Evolutionary conservation across 2,888 invertebrate genomes (phyloP).

Genomic region (Ecdyonurus torrentis): DNA sequence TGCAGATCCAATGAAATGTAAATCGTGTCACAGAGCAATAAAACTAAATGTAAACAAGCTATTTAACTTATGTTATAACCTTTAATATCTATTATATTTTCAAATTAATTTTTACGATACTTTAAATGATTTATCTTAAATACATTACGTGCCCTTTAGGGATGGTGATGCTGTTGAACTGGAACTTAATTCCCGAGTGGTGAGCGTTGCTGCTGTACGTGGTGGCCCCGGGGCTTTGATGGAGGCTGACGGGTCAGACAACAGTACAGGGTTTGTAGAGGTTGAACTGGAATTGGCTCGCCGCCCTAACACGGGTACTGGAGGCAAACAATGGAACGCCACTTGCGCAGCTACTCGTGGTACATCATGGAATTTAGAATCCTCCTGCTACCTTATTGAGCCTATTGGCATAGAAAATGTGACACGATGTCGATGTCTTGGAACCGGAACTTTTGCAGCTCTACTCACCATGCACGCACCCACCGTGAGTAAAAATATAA

Average conservation of each 20-base stretch:
- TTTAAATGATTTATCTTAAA: no score
- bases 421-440: slow-evolving; percentile 42
- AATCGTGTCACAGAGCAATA: no score
- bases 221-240: slow-evolving; percentile 5
- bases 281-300: slow-evolving; percentile 2
- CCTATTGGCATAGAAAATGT: slow-evolving; percentile 21
- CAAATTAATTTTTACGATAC: no score
- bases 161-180: slow-evolving; percentile 50
- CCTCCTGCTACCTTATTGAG: slow-evolving; percentile 11
- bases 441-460: slow-evolving; percentile 43
- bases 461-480: slow-evolving; percentile 35
- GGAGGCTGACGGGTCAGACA: not conserved
- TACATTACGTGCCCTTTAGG: no score
- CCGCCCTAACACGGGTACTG: not conserved
- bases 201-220: slow-evolving; percentile 23
- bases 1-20: no score
- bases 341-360: not conserved
- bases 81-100: no score
- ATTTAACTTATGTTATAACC: no score
- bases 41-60: no score
- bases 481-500: slow-evolving; percentile 34
- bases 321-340: not conserved
- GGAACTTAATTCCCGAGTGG: slow-evolving; percentile 41
- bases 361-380: not conserved
- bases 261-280: not conserved